Conservation (phyloP, 2,113 vertebrate genomes). For the Gymnarchus niloticus region DNA sequence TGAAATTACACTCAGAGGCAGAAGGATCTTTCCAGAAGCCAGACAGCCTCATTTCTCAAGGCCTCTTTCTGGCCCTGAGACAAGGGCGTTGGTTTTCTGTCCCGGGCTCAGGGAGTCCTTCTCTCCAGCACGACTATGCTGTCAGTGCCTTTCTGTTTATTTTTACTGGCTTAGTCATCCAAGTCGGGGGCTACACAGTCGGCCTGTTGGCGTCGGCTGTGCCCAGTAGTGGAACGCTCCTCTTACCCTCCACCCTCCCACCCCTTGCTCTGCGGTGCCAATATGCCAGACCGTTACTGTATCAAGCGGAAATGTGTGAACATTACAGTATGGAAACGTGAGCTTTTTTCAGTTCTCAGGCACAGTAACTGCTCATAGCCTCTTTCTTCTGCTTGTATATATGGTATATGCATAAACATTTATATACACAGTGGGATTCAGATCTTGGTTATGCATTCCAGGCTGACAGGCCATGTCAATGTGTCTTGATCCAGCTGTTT, state of each 20-base stretch:
- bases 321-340: neutral
- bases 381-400: neutral
- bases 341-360: neutral
- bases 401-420: neutral
- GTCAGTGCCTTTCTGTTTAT: slow-evolving; percentile 50
- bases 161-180: slow-evolving; percentile 44
- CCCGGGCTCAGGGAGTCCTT: slow-evolving; percentile 36
- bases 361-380: neutral
- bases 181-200: slow-evolving; percentile 33
- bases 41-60: slow-evolving; percentile 37
- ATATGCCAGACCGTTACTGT: too few relatives aligned
- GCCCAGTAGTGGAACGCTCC: slow-evolving; percentile 21
- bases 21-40: slow-evolving; percentile 35
- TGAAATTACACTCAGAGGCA: slow-evolving; percentile 40
- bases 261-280: neutral
- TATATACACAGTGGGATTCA: neutral
- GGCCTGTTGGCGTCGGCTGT: slow-evolving; percentile 28
- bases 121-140: slow-evolving; percentile 16
- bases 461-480: too few relatives aligned
- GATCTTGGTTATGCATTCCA: neutral
- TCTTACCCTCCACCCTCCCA: neutral
- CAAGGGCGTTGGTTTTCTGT: slow-evolving; percentile 54
- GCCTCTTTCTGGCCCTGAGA: slow-evolving; percentile 38
- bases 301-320: too few relatives aligned
- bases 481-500: neutral